Percentiles rank a stretch among this genome's conserved stretches.
These are phyloP conservation scores for Brachionus paranguensis DNA, from an alignment of 1,140 invertebrate genomes.

Conservation along the genomic window DNA sequence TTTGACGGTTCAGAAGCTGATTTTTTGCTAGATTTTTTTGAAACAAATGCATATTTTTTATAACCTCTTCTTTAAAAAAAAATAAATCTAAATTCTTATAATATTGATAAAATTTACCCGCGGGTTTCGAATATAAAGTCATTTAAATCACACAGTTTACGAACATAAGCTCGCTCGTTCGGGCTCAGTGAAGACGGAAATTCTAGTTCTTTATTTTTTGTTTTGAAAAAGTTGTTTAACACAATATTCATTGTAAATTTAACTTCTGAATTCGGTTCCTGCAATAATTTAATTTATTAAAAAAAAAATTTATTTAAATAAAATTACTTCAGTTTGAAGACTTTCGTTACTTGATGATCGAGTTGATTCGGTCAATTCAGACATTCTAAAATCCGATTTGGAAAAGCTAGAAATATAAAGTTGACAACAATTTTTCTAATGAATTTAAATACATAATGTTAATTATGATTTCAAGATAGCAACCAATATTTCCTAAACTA, in stretches of 20 bases:
- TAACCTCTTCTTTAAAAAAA: not conserved
- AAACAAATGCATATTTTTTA: not conserved
- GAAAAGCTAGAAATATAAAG: not conserved
- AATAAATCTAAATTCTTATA: not conserved
- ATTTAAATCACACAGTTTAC: constrained; percentile 61
- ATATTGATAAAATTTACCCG: constrained; percentile 57
- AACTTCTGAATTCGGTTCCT: not conserved
- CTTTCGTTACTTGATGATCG: constrained; percentile 1
- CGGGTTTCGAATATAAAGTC: constrained; percentile 69
- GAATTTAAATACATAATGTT: not conserved
- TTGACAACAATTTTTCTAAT: not conserved
- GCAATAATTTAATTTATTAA: not conserved
- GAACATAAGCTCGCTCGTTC: constrained; percentile 71
- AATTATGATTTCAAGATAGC: not conserved
- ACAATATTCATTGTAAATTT: constrained; percentile 24
- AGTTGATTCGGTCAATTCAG: not conserved
- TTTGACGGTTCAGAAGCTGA: not conserved
- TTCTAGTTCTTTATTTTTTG: constrained; percentile 52
- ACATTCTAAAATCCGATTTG: not conserved
- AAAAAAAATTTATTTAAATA: not conserved
- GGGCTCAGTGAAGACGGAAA: constrained; percentile 70
- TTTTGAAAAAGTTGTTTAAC: not conserved
- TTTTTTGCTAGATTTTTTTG: not conserved
- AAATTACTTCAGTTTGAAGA: not conserved
- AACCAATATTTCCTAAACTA: not conserved